Percentiles rank a stretch among this genome's conserved stretches.
Conservation (phyloP, 2,797 vertebrate genomes). For the Lagodon rhomboides region DNA sequence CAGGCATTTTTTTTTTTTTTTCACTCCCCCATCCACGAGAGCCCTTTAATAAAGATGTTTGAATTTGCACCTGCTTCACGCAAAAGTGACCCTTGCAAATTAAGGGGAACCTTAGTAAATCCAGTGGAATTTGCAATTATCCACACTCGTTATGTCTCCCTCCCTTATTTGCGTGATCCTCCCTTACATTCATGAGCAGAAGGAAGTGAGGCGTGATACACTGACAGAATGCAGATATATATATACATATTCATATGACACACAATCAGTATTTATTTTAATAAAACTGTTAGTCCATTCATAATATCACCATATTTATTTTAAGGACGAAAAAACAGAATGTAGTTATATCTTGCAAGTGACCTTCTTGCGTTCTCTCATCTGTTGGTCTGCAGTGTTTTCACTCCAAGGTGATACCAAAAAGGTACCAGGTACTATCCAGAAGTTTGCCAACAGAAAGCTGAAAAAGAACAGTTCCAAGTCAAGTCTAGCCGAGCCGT, state of each 20-base stretch:
- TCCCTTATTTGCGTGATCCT: conserved; percentile 16
- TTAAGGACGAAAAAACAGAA: not conserved
- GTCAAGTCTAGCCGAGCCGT: too few relatives aligned
- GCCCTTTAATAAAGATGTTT: conserved; percentile 43
- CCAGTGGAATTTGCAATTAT: conserved; percentile 65
- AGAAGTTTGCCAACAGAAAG: not conserved
- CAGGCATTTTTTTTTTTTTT: not conserved
- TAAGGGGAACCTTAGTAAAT: conserved; percentile 57
- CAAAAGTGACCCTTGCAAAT: conserved; percentile 66
- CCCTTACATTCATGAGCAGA: not conserved
- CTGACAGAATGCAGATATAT: not conserved
- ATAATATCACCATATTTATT: not conserved
- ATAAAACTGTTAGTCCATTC: not conserved
- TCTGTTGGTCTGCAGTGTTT: not conserved
- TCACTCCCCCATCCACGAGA: not conserved
- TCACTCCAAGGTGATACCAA: too few relatives aligned
- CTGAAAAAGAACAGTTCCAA: too few relatives aligned
- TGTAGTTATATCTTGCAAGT: not conserved
- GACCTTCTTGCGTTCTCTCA: not conserved
- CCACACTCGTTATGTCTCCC: conserved; percentile 53
- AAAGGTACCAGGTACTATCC: too few relatives aligned
- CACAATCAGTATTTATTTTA: not conserved
- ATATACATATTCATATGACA: not conserved
- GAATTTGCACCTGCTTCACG: conserved; percentile 50
- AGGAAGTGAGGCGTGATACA: not conserved